phyloP scores from a whole-genome alignment of 2,797 vertebrate species.

The Spheniscus humboldti region DNA sequence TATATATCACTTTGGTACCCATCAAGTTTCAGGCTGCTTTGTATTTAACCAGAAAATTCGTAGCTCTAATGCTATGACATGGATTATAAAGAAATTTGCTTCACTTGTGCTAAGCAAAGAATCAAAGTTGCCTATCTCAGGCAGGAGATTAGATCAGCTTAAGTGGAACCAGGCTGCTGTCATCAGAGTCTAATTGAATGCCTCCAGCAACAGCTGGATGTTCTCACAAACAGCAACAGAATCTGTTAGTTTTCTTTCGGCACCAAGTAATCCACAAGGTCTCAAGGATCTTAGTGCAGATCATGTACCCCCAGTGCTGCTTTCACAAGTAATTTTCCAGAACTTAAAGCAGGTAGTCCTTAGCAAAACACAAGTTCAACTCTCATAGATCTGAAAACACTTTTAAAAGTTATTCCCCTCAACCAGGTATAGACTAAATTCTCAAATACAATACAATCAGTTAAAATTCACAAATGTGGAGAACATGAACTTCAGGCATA shows the following conservation, averaged over 20 bases:
- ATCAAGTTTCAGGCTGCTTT: not conserved
- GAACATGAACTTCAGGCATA: not conserved
- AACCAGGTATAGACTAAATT: not conserved
- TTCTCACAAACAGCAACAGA: not conserved
- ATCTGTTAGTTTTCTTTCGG: fast-evolving
- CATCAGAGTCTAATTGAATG: not conserved
- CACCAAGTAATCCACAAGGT: not conserved
- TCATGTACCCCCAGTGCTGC: not conserved
- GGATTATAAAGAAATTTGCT: not conserved
- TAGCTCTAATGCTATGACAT: not conserved
- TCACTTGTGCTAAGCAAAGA: not conserved
- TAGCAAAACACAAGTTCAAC: not conserved
- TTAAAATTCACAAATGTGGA: not conserved
- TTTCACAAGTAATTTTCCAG: not conserved
- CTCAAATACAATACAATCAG: not conserved
- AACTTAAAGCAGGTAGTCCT: not conserved
- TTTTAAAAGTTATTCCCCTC: not conserved
- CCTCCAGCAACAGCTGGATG: not conserved
- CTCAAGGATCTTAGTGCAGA: not conserved
- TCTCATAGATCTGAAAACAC: not conserved
- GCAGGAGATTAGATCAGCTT: not conserved
- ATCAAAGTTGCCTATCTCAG: not conserved
- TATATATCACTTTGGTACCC: not conserved
- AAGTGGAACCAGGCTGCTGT: not conserved
- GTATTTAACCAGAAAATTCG: not conserved